Conservation (phyloP, 2,888 invertebrate species). For the Piscicola geometra region DNA sequence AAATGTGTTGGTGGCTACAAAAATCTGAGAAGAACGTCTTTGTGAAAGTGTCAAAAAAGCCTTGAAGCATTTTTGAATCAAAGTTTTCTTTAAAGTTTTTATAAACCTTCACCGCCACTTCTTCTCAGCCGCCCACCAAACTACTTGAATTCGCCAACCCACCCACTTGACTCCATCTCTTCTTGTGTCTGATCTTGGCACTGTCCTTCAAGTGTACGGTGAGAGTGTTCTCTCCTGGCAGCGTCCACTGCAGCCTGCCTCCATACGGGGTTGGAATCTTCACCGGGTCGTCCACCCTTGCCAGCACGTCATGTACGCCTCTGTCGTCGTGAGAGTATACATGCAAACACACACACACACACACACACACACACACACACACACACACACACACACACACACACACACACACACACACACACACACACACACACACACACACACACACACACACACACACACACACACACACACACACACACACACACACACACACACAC, state of each 20-base stretch:
- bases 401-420: no score
- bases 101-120: neutral
- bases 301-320: slow-evolving; percentile 21
- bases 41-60: neutral
- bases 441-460: no score
- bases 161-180: slow-evolving; percentile 77
- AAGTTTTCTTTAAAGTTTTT: neutral
- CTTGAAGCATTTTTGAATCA: neutral
- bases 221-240: slow-evolving; percentile 93
- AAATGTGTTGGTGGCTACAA: neutral
- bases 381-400: no score
- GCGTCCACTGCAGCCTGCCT: slow-evolving; percentile 81
- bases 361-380: no score
- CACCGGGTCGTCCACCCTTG: slow-evolving; percentile 25
- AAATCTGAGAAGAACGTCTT: no score
- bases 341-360: no score
- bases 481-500: no score
- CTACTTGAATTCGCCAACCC: no score
- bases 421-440: no score
- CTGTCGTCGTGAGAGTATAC: no score
- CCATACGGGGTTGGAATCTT: slow-evolving; percentile 90
- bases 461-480: no score
- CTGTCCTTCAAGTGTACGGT: slow-evolving; percentile 90
- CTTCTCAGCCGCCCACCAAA: no score
- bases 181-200: slow-evolving; percentile 87